Evolutionary conservation across 1,140 invertebrate genomes (phyloP).

Genomic region (Drosophila kepulauana): DNA sequence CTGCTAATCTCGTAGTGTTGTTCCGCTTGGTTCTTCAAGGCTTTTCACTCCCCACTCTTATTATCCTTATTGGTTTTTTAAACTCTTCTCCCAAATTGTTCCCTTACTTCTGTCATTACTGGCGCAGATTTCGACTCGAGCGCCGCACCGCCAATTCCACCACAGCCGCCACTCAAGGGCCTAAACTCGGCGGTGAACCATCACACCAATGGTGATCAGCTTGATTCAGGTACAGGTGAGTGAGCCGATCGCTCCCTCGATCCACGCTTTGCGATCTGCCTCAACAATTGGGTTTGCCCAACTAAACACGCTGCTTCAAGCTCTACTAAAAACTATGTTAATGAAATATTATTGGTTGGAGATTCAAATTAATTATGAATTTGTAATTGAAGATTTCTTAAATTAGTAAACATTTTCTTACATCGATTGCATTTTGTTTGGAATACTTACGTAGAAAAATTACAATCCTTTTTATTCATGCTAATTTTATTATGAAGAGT

Average conservation of each 20-base stretch:
- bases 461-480: no score
- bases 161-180: conserved; percentile 73
- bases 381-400: no score
- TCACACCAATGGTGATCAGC: conserved; percentile 55
- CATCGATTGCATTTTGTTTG: no score
- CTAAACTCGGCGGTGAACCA: conserved; percentile 9
- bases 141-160: conserved; percentile 73
- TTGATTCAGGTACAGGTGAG: conserved; percentile 68
- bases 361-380: no score
- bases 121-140: conserved; percentile 78
- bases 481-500: no score
- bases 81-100: conserved; percentile 55
- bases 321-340: neutral
- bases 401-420: no score
- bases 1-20: conserved; percentile 51
- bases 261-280: neutral
- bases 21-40: conserved; percentile 36
- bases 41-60: neutral
- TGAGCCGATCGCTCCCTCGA: conserved; percentile 21
- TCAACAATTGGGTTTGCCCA: neutral
- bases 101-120: conserved; percentile 36
- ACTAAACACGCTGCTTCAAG: conserved; percentile 15
- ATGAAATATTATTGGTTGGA: neutral
- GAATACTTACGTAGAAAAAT: no score
- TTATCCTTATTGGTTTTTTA: conserved; percentile 50